phyloP scores from a whole-genome alignment of 2,113 vertebrate species.

The Illadopsis cleaveri region DNA sequence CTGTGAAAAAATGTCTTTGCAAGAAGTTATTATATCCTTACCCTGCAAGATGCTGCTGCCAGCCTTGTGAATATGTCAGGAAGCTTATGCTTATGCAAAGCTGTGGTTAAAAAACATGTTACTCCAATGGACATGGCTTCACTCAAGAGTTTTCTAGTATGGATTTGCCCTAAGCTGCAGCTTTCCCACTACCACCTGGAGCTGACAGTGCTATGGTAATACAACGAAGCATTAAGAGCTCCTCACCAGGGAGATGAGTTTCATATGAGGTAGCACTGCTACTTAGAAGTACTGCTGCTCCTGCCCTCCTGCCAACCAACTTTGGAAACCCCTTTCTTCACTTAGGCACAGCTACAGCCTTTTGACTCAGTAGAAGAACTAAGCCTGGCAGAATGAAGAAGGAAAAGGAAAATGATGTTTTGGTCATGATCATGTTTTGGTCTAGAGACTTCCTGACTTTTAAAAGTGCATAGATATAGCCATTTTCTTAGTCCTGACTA shows the following conservation, averaged over 20 bases:
- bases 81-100: not conserved
- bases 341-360: not conserved
- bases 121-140: not conserved
- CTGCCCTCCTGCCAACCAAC: not conserved
- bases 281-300: not conserved
- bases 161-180: not conserved
- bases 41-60: not conserved
- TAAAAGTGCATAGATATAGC: not conserved
- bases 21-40: not conserved
- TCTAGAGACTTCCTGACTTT: not conserved
- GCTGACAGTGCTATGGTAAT: not conserved
- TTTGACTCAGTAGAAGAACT: not conserved
- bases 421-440: not conserved
- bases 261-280: not conserved
- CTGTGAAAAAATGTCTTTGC: not conserved
- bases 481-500: rapidly evolving
- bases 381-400: not conserved
- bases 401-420: not conserved
- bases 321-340: not conserved
- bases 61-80: not conserved
- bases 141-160: not conserved
- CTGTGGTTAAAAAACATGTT: not conserved
- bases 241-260: not conserved
- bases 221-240: not conserved
- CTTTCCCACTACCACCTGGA: not conserved